Evolutionary conservation across 2,797 vertebrate genomes (phyloP), one percentile per base, ranked within the genome.

Genomic region (Danio aesculapii): DNA sequence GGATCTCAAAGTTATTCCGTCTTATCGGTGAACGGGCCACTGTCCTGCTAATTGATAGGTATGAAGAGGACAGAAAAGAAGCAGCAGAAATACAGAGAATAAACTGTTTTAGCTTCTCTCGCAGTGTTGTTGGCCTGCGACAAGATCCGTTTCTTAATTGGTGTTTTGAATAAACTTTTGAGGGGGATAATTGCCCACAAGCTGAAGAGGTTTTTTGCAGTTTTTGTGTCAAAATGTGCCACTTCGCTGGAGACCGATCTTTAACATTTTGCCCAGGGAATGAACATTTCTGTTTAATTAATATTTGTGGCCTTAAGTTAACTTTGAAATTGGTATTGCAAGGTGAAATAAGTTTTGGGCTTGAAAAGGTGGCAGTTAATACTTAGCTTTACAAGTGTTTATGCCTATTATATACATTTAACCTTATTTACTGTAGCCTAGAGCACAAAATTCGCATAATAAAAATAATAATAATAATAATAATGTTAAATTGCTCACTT

Each of bases 1-100:
- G 79, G 52, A 57, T 64, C 67, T 81, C 70, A 83, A 83, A 85
- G 82, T 84, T 82, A 66, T 72, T 83, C 81, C 71, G 73, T 46
- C 69, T 87, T 80, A 80, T 83, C 68, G 11, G 58, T 43, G 83
- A 72, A 41, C 11, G 61, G 52, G 21, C 74, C 47, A 16, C 19
- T 19, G 19, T 78, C 46, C 70, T 81, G 74, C 47, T 79, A 77
- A 62, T 41, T 81, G 64, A 74, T 81, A 46, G 21, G 17, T 46
- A 49, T 43, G 30, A 61, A 53, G 53, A 58, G 30, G 2, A 50
- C 55, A 61, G 13, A 70, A 78, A 12, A 17, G 7, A 52, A n/a
- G 46, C 13, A 21, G 66, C 55, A 12, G 69, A 74, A 59, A 50
- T 52, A 63, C 21, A 63, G 12, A 30, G 30, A 30, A 30, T 30